These are phyloP conservation scores for Lamprotornis superbus DNA, from an alignment of 2,113 vertebrate species.

Conservation along the genomic window DNA sequence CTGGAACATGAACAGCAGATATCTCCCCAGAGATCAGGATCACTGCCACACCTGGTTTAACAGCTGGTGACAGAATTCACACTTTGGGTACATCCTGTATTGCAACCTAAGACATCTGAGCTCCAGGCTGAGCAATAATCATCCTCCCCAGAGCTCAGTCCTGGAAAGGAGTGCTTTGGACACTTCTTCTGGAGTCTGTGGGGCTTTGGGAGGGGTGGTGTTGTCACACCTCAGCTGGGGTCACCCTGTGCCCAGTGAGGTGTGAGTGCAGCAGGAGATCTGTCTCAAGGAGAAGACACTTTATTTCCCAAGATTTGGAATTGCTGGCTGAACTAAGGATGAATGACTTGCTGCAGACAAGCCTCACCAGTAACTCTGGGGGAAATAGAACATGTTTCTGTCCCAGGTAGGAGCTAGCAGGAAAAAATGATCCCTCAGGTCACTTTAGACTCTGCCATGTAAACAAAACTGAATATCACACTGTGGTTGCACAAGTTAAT, in stretches of 20 bases:
- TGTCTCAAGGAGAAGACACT: not conserved
- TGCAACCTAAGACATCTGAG: too few relatives aligned
- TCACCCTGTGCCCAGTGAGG: not conserved
- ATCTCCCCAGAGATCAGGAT: too few relatives aligned
- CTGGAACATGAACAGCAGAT: too few relatives aligned
- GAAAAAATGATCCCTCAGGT: slow-evolving; percentile 29
- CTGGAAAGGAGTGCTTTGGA: not conserved
- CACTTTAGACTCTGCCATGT: slow-evolving; percentile 39
- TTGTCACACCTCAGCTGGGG: not conserved
- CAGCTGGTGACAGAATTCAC: too few relatives aligned
- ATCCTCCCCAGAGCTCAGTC: fast-evolving
- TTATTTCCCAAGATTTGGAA: not conserved
- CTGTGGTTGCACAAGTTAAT: not conserved
- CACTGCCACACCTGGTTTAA: too few relatives aligned
- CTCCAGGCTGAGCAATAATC: not conserved
- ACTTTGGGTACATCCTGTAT: too few relatives aligned
- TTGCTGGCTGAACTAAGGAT: not conserved
- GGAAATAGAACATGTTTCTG: not conserved
- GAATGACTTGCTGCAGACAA: not conserved
- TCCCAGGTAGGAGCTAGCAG: slow-evolving; percentile 8
- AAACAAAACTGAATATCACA: slow-evolving; percentile 32
- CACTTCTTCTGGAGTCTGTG: not conserved
- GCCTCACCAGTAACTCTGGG: not conserved
- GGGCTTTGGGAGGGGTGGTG: not conserved
- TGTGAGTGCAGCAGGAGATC: not conserved